Base-by-base conservation (phyloP, 2,888 invertebrate genomes). In the Leptinotarsa tumamoca region DNA sequence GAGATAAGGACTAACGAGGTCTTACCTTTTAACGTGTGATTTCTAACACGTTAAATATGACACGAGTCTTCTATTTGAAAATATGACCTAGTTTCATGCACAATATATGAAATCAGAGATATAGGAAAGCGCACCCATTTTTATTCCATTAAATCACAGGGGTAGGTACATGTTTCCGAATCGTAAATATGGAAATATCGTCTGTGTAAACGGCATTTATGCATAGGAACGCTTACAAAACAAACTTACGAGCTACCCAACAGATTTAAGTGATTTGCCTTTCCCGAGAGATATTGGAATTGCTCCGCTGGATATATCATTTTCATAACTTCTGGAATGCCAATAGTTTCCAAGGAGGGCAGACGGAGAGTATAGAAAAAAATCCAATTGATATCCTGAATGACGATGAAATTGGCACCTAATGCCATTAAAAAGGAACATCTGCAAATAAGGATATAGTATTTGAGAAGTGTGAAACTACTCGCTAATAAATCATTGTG, bases 131-230 rank as follows among this genome's bases (percentile, higher is more conserved):
- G n/a, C 5, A n/a, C 43, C 33, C n/a, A 27, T 43, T 63, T 63
- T 43, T 33, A 63, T 63, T 27, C 33, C 63, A 63, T 33, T 63
- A 63, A 63, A 63, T 63, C 63, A 63, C 63, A 33, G 33, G 63
- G 21, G 33, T 63, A 43, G 21, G 33, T 63, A 43, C 43, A 63
- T 33, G 63, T 43, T 63, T 43, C 33, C 63, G 4, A 43, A 63
- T 33, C 63, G 18, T 63, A 63, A 43, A 63, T 63, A 63, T 63
- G 63, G 13, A 63, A 33, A 63, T 43, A 63, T 63, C 33, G 63
- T n/a, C 63, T 63, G 33, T 63, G 33, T 63, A 63, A 63, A 63
- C 63, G 63, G 43, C 43, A 27, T 63, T 63, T 43, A 63, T 63
- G 43, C 63, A 43, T 63, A 63, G 43, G n/a, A 63, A 27, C 43